Evolutionary conservation across 2,888 invertebrate species (phyloP).

Genomic region (Pollenia labialis): DNA sequence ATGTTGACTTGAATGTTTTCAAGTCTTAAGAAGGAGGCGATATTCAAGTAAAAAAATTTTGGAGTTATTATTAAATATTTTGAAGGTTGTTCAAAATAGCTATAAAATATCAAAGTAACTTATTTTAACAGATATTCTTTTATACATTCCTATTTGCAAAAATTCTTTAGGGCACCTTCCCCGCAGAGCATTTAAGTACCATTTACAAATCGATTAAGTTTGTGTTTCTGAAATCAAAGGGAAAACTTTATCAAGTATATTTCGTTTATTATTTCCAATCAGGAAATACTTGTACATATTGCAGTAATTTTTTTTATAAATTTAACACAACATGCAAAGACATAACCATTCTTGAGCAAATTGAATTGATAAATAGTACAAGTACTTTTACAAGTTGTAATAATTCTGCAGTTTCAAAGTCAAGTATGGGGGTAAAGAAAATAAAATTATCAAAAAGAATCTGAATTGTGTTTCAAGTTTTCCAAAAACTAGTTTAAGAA

Average conservation of each 20-base stretch:
- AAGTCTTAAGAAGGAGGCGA: not conserved
- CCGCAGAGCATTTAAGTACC: slow-evolving; percentile 28
- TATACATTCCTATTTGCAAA: too few species aligned
- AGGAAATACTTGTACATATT: not conserved
- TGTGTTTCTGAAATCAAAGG: slow-evolving; percentile 46
- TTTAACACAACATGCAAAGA: not conserved
- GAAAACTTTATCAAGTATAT: slow-evolving; percentile 32
- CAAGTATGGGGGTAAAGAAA: slow-evolving; percentile 22
- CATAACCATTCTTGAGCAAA: not conserved
- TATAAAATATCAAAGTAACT: not conserved
- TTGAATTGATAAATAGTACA: slow-evolving; percentile 47
- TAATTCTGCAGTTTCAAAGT: slow-evolving; percentile 51
- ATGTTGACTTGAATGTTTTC: not conserved
- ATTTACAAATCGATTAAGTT: slow-evolving; percentile 58
- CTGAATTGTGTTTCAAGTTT: slow-evolving; percentile 5
- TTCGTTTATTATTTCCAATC: not conserved
- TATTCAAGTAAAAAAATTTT: not conserved
- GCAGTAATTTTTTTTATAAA: not conserved
- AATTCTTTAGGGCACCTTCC: not conserved
- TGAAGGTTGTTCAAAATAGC: not conserved
- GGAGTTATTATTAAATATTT: too few species aligned
- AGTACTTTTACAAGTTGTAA: slow-evolving; percentile 22
- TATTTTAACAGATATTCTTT: not conserved
- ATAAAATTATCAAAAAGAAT: slow-evolving; percentile 12
- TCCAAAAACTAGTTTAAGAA: not conserved